Evolutionary conservation across 2,797 vertebrate genomes (phyloP).

Genomic region (Neosalanx taihuensis): DNA sequence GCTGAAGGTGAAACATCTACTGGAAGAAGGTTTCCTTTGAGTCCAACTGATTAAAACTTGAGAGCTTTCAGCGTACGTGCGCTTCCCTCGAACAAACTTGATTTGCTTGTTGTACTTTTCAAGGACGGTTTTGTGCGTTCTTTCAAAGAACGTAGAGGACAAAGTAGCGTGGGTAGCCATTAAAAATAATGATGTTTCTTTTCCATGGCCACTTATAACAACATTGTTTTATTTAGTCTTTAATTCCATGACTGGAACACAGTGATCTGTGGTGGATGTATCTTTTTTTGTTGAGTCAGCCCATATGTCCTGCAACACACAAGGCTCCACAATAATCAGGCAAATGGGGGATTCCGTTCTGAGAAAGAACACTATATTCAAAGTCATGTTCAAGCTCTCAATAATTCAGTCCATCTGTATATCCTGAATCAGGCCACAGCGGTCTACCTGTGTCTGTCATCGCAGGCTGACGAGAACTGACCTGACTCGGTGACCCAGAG

Average conservation of each 20-base stretch:
- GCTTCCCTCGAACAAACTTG: neutral
- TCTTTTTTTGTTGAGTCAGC: slow-evolving; percentile 4
- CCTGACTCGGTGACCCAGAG: neutral
- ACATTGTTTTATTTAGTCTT: slow-evolving; percentile 8
- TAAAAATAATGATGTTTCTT: slow-evolving; percentile 36
- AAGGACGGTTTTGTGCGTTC: neutral
- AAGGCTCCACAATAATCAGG: neutral
- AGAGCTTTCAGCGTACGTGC: neutral
- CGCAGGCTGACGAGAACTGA: slow-evolving; percentile 1
- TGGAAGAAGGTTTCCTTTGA: neutral
- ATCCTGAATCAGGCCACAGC: no score
- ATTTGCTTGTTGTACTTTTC: slow-evolving; percentile 9
- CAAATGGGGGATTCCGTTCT: neutral
- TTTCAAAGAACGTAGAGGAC: neutral
- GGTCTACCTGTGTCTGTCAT: neutral
- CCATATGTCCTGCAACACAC: neutral
- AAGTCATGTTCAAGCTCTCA: neutral
- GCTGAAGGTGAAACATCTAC: slow-evolving; percentile 26
- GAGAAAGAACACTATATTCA: neutral
- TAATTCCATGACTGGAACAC: slow-evolving; percentile 5
- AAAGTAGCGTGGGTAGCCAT: slow-evolving; percentile 5
- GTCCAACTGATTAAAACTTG: neutral
- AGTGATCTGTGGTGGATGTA: neutral
- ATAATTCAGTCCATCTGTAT: neutral
- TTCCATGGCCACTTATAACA: slow-evolving; percentile 11